Percentiles rank a stretch among this genome's conserved stretches.
These are phyloP conservation scores for Eurypyga helias DNA, from an alignment of 2,113 vertebrate species.

Conservation along the genomic window DNA sequence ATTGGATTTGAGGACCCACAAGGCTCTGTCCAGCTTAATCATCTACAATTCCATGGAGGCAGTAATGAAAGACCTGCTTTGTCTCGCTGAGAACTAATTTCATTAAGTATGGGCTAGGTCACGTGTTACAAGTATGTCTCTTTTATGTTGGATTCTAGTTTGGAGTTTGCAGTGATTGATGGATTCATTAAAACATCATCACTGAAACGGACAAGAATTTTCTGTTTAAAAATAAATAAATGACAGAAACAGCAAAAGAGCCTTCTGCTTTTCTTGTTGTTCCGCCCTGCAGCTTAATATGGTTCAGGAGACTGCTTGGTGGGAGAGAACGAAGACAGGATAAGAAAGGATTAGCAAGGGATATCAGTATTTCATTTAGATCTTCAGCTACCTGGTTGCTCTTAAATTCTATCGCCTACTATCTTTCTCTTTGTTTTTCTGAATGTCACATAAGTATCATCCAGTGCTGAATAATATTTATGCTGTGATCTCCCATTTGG, in stretches of 20 bases:
- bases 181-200: slow-evolving; percentile 48
- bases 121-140: slow-evolving; percentile 39
- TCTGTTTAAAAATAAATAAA: slow-evolving; percentile 62
- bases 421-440: neutral
- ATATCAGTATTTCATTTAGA: slow-evolving; percentile 24
- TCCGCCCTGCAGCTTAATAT: neutral
- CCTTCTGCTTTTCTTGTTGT: slow-evolving; percentile 5
- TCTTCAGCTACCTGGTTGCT: neutral
- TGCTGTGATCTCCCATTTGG: neutral
- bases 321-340: neutral
- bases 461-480: neutral
- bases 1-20: slow-evolving; percentile 4
- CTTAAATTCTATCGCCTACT: neutral
- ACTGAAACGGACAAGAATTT: neutral
- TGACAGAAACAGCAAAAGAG: slow-evolving; percentile 33
- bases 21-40: slow-evolving; percentile 51
- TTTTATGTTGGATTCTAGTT: slow-evolving; percentile 31
- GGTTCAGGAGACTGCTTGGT: neutral
- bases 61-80: slow-evolving; percentile 55
- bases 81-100: slow-evolving; percentile 55
- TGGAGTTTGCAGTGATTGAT: slow-evolving; percentile 56
- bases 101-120: slow-evolving; percentile 6
- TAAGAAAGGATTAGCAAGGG: slow-evolving; percentile 40
- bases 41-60: slow-evolving; percentile 40
- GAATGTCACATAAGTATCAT: neutral